Evolutionary conservation across 2,113 vertebrate species (phyloP), one percentile per base, ranked within the genome.

Genomic region (Cynoglossus semilaevis): DNA sequence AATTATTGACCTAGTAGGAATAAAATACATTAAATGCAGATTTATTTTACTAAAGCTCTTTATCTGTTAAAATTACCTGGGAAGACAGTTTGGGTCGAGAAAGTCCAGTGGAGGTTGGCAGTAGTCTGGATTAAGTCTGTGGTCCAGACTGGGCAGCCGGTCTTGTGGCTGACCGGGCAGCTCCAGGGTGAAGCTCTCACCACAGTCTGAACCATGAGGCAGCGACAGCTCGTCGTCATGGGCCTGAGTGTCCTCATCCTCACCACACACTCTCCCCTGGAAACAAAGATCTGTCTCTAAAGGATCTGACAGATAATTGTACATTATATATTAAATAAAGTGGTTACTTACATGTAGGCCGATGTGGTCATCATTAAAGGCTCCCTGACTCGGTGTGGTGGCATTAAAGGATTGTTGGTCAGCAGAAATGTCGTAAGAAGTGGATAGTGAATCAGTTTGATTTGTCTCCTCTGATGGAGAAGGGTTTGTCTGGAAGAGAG

Each of bases 391-490:
- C 1, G 93, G 92, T 0, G 94, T 90, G 86, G 90, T 90, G 50
- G 92, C 89, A 51, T 80, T 93, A 34, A 95, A 80, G 66, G 93
- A 91, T 42, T 86, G 92, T 17, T 88, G 88, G 62, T 94, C 93
- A 6, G 91, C 88, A 10, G 94, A 92, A 11, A 91, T 89, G 68
- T 96, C 94, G 19, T 94, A 94, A 34, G 94, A 92, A 0, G 92
- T 91, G 15, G 92, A 92, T 45, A 97, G 88, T 11, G 94, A 91
- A 63, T 96, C 94, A 15, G 93, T 92, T 76, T 94, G 92, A 76
- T 92, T 94, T 48, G 92, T 88, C 84, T 97, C 95, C 63, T 99
- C 97, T 10, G 94, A 95, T 18, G 96, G 95, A 53, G 96, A 97
- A 16, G 96, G 94, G 65, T 90, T 94, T n/a, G 96, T 97, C 97